A percentile compares a stretch with the other conserved stretches of the same genome.
Conservation (phyloP, 2,113 vertebrate species). For the Alethe castanea region DNA sequence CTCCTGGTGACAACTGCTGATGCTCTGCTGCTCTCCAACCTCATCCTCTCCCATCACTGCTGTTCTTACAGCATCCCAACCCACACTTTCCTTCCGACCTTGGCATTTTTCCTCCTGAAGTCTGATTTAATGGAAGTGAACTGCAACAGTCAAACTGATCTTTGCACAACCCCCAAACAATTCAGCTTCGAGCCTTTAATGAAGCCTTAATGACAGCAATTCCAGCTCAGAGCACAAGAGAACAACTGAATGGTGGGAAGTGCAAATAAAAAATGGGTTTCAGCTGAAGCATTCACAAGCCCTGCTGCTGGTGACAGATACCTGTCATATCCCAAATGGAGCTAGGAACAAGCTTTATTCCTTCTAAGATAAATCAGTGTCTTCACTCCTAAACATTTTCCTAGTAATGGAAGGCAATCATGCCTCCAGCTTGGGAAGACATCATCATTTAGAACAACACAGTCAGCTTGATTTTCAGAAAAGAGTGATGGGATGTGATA, state of each 20-base stretch:
- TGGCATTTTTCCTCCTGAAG: not conserved
- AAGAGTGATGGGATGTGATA: rapidly evolving
- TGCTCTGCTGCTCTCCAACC: not conserved
- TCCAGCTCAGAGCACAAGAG: not conserved
- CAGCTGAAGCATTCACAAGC: not conserved
- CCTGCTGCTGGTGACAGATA: not conserved
- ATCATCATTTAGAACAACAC: not conserved
- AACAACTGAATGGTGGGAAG: not conserved
- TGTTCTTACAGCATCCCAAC: not conserved
- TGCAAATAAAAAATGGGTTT: not conserved
- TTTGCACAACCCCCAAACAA: not conserved
- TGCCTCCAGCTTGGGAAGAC: not conserved
- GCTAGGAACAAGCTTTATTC: not conserved
- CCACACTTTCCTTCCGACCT: not conserved
- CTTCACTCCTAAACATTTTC: not conserved
- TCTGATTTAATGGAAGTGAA: not conserved
- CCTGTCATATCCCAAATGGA: not conserved
- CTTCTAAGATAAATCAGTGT: not conserved
- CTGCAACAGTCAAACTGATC: not conserved
- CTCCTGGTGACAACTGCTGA: not conserved
- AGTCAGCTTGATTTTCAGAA: not conserved
- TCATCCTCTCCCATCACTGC: not conserved
- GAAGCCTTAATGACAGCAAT: not conserved
- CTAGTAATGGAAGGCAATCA: not conserved
- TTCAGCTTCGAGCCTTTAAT: not conserved